phyloP scores from a whole-genome alignment of 2,888 invertebrate species.

The Phyto melanocephala region DNA sequence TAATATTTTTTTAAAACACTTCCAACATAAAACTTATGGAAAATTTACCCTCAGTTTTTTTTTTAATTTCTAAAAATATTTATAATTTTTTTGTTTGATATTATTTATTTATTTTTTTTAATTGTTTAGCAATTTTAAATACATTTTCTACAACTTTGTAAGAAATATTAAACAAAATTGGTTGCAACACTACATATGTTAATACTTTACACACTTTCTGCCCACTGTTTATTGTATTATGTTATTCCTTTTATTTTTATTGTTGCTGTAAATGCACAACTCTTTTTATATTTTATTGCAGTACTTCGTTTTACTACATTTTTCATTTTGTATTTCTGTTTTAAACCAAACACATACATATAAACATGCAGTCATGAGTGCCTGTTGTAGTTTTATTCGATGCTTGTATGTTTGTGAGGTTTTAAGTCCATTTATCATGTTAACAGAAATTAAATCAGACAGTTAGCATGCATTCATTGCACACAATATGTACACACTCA shows the following conservation, averaged over 20 bases:
- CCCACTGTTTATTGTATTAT: conserved; percentile 24
- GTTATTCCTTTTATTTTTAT: conserved; percentile 24
- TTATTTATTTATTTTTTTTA: too few relatives aligned
- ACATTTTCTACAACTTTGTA: too few relatives aligned
- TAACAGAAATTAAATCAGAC: conserved; percentile 64
- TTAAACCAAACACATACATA: conserved; percentile 11
- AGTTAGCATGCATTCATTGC: conserved; percentile 41
- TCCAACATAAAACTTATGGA: too few relatives aligned
- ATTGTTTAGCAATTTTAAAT: too few relatives aligned
- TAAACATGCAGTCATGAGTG: neutral
- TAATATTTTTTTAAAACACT: too few relatives aligned
- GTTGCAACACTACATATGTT: too few relatives aligned
- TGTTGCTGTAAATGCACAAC: conserved; percentile 33
- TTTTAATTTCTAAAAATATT: too few relatives aligned
- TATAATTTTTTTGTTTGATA: too few relatives aligned
- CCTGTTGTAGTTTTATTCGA: neutral
- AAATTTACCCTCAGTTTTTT: too few relatives aligned
- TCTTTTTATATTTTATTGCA: conserved; percentile 19
- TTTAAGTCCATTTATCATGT: conserved; percentile 66
- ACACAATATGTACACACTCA: neutral
- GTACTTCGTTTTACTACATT: conserved; percentile 12
- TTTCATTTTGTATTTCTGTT: conserved; percentile 38
- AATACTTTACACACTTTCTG: neutral
- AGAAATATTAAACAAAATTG: too few relatives aligned
- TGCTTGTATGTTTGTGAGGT: conserved; percentile 38